These are phyloP conservation scores for Zaprionus inermis DNA, from an alignment of 1,140 invertebrate genomes.

Conservation along the genomic window DNA sequence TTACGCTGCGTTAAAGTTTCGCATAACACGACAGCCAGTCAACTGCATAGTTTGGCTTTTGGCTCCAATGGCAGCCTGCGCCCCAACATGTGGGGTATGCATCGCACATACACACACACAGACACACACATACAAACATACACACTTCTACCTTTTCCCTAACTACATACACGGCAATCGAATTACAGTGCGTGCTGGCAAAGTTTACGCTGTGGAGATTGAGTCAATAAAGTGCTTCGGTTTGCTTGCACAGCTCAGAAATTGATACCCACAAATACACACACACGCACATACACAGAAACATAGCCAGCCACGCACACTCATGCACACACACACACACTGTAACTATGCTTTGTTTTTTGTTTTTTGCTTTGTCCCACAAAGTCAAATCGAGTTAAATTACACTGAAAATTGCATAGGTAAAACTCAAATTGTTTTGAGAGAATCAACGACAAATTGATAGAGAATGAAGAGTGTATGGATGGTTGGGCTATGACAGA, in stretches of 20 bases:
- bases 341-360: slow-evolving; percentile 8
- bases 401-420: slow-evolving; percentile 74
- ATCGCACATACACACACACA: slow-evolving; percentile 50
- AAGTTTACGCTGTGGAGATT: slow-evolving; percentile 75
- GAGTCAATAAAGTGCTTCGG: slow-evolving; percentile 75
- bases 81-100: slow-evolving; percentile 56
- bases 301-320: background rate
- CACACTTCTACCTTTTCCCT: slow-evolving; percentile 29
- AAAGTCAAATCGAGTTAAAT: slow-evolving; percentile 72
- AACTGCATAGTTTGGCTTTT: slow-evolving; percentile 71
- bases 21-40: slow-evolving; percentile 51
- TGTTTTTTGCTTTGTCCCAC: slow-evolving; percentile 15
- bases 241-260: slow-evolving; percentile 54
- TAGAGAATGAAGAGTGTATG: slow-evolving; percentile 29
- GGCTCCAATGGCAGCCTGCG: slow-evolving; percentile 50
- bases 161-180: slow-evolving; percentile 48
- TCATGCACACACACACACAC: slow-evolving; percentile 12
- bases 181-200: slow-evolving; percentile 64
- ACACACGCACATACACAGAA: slow-evolving; percentile 28
- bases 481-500: background rate
- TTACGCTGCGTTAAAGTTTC: slow-evolving; percentile 66
- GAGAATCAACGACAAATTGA: slow-evolving; percentile 52
- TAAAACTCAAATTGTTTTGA: slow-evolving; percentile 54
- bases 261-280: slow-evolving; percentile 65
- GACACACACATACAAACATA: slow-evolving; percentile 27